Evolutionary conservation across 2,888 invertebrate genomes (phyloP).

Genomic region (Epinotia nisella): DNA sequence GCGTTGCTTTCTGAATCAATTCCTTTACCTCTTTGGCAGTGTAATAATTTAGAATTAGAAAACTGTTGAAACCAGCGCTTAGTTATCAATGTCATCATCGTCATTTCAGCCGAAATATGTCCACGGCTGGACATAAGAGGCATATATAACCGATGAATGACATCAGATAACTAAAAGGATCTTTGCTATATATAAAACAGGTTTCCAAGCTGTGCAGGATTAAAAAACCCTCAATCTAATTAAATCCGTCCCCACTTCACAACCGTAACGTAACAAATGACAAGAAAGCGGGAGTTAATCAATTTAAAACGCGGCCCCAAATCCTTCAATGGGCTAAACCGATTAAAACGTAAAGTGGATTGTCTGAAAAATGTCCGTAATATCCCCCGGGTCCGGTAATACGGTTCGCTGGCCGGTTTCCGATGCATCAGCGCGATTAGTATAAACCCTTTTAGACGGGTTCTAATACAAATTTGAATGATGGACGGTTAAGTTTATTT

Average conservation of each 20-base stretch:
- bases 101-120: too few relatives aligned
- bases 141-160: too few relatives aligned
- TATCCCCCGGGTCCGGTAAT: slow-evolving; percentile 19
- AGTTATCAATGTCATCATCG: too few relatives aligned
- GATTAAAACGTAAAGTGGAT: slow-evolving; percentile 41
- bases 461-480: slow-evolving; percentile 30
- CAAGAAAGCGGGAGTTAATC: slow-evolving; percentile 39
- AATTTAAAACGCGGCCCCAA: slow-evolving; percentile 36
- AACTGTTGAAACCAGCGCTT: too few relatives aligned
- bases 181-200: too few relatives aligned
- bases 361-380: slow-evolving; percentile 34
- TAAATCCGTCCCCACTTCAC: slow-evolving; percentile 12
- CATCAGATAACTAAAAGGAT: too few relatives aligned
- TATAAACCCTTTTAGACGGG: slow-evolving; percentile 30
- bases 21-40: too few relatives aligned
- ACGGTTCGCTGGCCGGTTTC: slow-evolving; percentile 26
- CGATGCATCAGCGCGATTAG: slow-evolving; percentile 33
- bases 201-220: too few relatives aligned
- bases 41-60: too few relatives aligned
- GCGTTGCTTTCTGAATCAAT: neutral
- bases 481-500: slow-evolving; percentile 10
- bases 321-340: slow-evolving; percentile 33
- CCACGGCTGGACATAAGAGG: too few relatives aligned
- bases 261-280: slow-evolving; percentile 24
- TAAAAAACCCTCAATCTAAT: slow-evolving; percentile 6